Base-by-base conservation (phyloP, 1,140 invertebrate genomes). In the Asbolus verrucosus region DNA sequence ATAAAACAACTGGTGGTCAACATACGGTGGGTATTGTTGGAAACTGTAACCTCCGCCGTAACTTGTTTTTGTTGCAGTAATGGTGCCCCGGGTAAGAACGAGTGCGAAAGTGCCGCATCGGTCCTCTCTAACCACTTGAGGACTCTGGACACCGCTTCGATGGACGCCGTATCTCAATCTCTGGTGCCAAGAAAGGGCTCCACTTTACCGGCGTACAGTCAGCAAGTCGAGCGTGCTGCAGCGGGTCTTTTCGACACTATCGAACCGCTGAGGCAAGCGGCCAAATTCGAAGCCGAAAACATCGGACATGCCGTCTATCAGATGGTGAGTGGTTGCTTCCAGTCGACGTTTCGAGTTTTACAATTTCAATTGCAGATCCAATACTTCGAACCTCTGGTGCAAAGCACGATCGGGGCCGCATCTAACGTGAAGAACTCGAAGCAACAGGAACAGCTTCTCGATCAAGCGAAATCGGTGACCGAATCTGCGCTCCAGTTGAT, bases 1-100 rank as follows among this genome's bases (percentile, higher is more conserved):
- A 98, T 99, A 73, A 99, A 98, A 81, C 88, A 90, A 8, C 85
- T 99, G 1, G 95, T 97, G 0, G 90, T 94, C 18, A 93, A 94
- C 31, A 97, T 98, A 68, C 87, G 87, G 90, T 91, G 78, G 77
- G 78, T 27, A 36, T n/a, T 65, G n/a, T 43, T 46, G 65, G 65
- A 62, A n/a, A n/a, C n/a, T n/a, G n/a, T n/a, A n/a, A n/a, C n/a
- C n/a, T n/a, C n/a, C n/a, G n/a, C n/a, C n/a, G n/a, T n/a, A n/a
- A n/a, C n/a, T n/a, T n/a, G n/a, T n/a, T n/a, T n/a, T n/a, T n/a
- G 39, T 78, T 77, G 27, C 75, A 91, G 95, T 31, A 96, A 98
- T 76, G 95, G 94, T 79, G 96, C 96, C 0, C 97, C 97, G 0
- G 97, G 97, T 0, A 95, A 98, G 79, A 91, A 91, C 2, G 96